A percentile compares a stretch with the other conserved stretches of the same genome.
These are phyloP conservation scores for Pimephales promelas DNA, from an alignment of 2,113 vertebrate genomes.

Conservation along the genomic window DNA sequence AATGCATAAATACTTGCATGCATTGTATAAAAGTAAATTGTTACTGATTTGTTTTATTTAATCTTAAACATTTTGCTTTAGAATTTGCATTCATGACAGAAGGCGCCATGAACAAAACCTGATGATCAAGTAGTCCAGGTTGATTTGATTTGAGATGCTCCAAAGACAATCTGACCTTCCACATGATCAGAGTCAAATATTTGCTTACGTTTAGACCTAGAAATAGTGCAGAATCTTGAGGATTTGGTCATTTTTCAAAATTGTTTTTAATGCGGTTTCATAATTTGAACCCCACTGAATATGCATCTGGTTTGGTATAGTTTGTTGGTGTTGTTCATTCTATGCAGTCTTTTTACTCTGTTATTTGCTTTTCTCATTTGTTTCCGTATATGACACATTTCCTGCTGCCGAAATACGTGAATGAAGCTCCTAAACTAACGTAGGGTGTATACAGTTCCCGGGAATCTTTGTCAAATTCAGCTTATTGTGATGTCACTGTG, in stretches of 20 bases:
- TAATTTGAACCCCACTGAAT: not conserved
- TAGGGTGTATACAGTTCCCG: not conserved
- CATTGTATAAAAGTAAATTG: too few relatives aligned
- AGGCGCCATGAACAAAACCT: not conserved
- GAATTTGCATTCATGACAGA: not conserved
- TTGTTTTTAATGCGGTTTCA: not conserved
- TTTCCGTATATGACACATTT: not conserved
- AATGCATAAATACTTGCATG: too few relatives aligned
- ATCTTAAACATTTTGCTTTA: not conserved
- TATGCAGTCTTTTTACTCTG: not conserved
- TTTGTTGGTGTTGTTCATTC: not conserved
- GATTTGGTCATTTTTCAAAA: not conserved
- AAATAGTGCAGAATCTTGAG: not conserved
- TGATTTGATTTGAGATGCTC: not conserved
- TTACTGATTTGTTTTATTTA: too few relatives aligned
- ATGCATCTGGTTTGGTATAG: not conserved
- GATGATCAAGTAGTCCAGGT: not conserved
- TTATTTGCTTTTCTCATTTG: constrained; percentile 14
- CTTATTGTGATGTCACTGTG: not conserved
- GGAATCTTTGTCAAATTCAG: not conserved
- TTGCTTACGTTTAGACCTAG: not conserved
- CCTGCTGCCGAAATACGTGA: constrained; percentile 31
- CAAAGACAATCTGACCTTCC: not conserved
- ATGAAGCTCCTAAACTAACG: constrained; percentile 17
- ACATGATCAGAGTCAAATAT: not conserved